Base-by-base conservation (phyloP, 2,888 invertebrate species). In the Micropterix aruncella region DNA sequence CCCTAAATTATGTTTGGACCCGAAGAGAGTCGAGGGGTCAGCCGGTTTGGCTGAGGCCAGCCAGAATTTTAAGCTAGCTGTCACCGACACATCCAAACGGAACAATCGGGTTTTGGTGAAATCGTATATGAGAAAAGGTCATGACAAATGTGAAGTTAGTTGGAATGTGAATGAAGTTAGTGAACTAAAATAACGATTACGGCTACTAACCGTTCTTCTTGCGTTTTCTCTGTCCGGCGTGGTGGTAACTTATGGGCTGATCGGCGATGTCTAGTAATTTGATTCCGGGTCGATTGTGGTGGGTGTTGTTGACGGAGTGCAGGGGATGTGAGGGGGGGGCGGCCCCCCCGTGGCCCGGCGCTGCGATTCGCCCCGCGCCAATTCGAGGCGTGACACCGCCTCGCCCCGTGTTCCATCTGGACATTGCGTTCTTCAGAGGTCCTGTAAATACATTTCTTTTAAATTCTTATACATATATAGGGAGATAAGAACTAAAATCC, bases 211-310 rank as follows among this genome's bases (percentile, higher is more conserved):
- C 84, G 54, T 85, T 81, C 65, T 85, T 80, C 55, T 86, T 80
- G 60, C 89, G 81, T 53, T 93, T 76, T 62, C 93, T 5, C 12
- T 27, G 27, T 27, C 27, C 27, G 7, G 27, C 12, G 5, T 5
- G 5, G 27, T 27, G 27, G 27, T 27, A 27, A 12, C 27, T 27
- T 5, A 27, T 5, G 0, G 95, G 95, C 58, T 93, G 91, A 58
- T 96, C 95, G 2, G 86, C 82, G 55, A 96, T 92, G 60, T 95
- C 95, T 37, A 96, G 69, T 41, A 96, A 70, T 67, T 96, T 96
- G 53, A 95, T 93, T 46, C 95, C 95, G 43, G 93, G 86, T 60
- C 94, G 69, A 80, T 92, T 5, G 12, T 27, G 27, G 27, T 27
- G 27, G 7, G 27, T 7, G 12, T 27, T 27, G 5, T 5, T 27